A percentile compares a stretch with the other conserved stretches of the same genome.
phyloP scores from a whole-genome alignment of 2,797 vertebrate genomes.

The Perodicticus potto region DNA sequence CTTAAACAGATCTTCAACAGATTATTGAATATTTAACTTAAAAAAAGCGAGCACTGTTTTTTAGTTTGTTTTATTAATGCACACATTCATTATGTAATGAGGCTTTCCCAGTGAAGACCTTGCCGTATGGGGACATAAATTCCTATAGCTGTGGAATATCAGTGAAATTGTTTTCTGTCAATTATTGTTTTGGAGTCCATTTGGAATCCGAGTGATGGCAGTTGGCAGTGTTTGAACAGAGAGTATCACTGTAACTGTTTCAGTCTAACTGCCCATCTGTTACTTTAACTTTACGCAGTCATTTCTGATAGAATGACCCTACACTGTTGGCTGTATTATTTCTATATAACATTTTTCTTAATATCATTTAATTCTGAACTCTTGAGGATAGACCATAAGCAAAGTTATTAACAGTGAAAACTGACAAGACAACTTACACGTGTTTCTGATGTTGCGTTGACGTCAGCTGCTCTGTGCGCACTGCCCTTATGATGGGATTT shows the following conservation, averaged over 20 bases:
- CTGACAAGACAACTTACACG: neutral
- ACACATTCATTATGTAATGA: neutral
- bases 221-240: constrained; percentile 71
- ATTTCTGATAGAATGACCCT: constrained; percentile 72
- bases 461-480: neutral
- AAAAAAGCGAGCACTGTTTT: neutral
- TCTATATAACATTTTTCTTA: constrained; percentile 61
- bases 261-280: constrained; percentile 72
- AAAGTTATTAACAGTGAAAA: constrained; percentile 34
- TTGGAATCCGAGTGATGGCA: constrained; percentile 48
- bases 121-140: constrained; percentile 70
- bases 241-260: constrained; percentile 67
- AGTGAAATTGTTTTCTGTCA: constrained; percentile 59
- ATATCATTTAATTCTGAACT: constrained; percentile 27
- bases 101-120: neutral
- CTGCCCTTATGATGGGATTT: neutral
- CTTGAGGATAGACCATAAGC: neutral
- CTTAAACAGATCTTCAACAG: constrained; percentile 16
- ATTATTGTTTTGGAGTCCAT: constrained; percentile 64
- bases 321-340: neutral
- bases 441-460: neutral
- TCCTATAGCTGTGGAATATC: neutral
- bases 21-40: neutral
- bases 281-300: constrained; percentile 70
- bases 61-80: constrained; percentile 59